Percentiles rank a stretch among this genome's conserved stretches.
These are phyloP conservation scores for Eupsilia transversa DNA, from an alignment of 2,888 invertebrate genomes.

Conservation along the genomic window DNA sequence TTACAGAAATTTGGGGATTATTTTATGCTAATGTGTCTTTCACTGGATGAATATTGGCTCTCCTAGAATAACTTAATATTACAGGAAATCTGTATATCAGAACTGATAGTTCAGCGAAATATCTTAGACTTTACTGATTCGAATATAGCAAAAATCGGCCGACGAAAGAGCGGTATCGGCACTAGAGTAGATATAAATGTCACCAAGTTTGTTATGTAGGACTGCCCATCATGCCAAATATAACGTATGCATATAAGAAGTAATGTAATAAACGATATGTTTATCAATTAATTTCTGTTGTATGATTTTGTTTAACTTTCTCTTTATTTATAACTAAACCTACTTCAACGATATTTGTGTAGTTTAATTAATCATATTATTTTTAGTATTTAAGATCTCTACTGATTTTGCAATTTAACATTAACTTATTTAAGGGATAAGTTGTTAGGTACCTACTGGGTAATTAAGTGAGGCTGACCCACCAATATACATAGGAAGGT, in stretches of 20 bases:
- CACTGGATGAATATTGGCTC: neutral
- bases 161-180: constrained; percentile 14
- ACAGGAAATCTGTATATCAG: neutral
- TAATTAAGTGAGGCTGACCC: neutral
- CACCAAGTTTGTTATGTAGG: constrained; percentile 54
- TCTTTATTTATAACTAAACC: constrained; percentile 19
- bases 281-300: constrained; percentile 66
- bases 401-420: neutral
- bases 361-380: constrained; percentile 17
- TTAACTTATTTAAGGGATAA: neutral
- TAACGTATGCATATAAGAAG: constrained; percentile 68
- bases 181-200: constrained; percentile 8
- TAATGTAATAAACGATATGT: constrained; percentile 75
- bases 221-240: constrained; percentile 64
- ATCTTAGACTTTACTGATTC: neutral
- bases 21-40: neutral
- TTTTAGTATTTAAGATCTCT: constrained; percentile 16
- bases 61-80: neutral
- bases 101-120: neutral
- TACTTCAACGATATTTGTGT: constrained; percentile 19
- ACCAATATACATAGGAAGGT: neutral
- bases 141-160: neutral
- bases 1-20: neutral
- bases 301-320: constrained; percentile 53
- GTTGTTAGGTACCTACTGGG: neutral